Evolutionary conservation across 1,140 invertebrate genomes (phyloP).

Genomic region (Zaprionus inermis): DNA sequence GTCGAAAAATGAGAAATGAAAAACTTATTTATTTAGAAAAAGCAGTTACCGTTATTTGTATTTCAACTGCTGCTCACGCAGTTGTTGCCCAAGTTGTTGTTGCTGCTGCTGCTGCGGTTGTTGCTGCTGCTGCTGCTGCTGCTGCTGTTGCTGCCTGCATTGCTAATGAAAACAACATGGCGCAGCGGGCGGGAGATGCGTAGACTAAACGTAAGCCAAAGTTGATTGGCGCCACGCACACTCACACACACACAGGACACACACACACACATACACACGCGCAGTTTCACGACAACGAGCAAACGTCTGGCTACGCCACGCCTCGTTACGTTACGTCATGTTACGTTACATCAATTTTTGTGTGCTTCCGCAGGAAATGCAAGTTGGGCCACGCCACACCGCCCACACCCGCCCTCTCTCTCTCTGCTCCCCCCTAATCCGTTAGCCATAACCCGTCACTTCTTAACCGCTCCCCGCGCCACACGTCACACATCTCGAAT

Average conservation of each 20-base stretch:
- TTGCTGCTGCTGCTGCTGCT: slow-evolving; percentile 31
- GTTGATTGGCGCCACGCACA: slow-evolving; percentile 75
- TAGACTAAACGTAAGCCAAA: slow-evolving; percentile 81
- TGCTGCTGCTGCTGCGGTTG: slow-evolving; percentile 34
- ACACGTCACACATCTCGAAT: not conserved
- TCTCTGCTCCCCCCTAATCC: slow-evolving; percentile 14
- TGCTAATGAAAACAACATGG: slow-evolving; percentile 79
- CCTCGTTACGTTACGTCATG: slow-evolving; percentile 75
- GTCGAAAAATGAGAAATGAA: slow-evolving; percentile 50
- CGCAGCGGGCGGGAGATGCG: slow-evolving; percentile 54
- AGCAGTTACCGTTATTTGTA: slow-evolving; percentile 52
- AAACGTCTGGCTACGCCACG: slow-evolving; percentile 58
- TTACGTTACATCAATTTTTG: slow-evolving; percentile 82
- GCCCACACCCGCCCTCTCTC: not conserved
- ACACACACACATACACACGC: slow-evolving; percentile 3
- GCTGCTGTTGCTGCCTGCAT: slow-evolving; percentile 29
- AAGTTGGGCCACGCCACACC: slow-evolving; percentile 58
- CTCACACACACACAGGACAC: slow-evolving; percentile 19
- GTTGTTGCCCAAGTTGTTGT: slow-evolving; percentile 7
- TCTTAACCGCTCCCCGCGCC: slow-evolving; percentile 9
- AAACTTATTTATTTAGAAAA: slow-evolving; percentile 78
- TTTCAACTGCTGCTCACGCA: slow-evolving; percentile 23
- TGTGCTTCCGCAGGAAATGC: slow-evolving; percentile 81
- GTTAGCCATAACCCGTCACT: slow-evolving; percentile 40
- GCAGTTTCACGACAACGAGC: slow-evolving; percentile 33